phyloP scores from a whole-genome alignment of 1,140 invertebrate genomes.

The Platorchestia sp. region DNA sequence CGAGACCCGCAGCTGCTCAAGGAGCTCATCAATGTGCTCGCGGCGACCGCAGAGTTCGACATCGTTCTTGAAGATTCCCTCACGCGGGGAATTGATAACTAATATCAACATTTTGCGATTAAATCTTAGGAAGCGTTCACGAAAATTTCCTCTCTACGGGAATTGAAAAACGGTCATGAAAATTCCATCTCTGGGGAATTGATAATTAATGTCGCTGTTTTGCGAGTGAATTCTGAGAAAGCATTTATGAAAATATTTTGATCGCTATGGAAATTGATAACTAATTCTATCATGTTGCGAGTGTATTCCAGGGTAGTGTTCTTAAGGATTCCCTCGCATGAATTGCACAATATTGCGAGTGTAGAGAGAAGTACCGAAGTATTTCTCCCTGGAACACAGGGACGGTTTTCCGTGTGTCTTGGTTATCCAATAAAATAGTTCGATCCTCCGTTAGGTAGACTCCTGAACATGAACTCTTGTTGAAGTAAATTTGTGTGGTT shows the following conservation, averaged over 20 bases:
- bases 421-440: neutral
- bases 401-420: neutral
- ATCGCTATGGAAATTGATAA: neutral
- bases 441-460: neutral
- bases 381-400: neutral
- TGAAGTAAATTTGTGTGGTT: no score
- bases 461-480: no score
- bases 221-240: neutral
- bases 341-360: no score
- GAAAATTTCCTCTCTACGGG: no score
- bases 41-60: slow-evolving; percentile 9
- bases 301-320: neutral
- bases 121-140: no score
- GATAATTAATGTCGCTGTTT: neutral
- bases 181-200: neutral
- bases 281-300: neutral
- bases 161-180: neutral
- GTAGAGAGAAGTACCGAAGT: neutral
- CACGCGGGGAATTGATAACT: slow-evolving; percentile 32
- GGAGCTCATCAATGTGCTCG: slow-evolving; percentile 37
- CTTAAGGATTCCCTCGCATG: no score
- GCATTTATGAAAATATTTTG: neutral
- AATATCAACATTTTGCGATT: neutral
- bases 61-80: slow-evolving; percentile 35
- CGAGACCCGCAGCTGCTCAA: slow-evolving; percentile 43